Conservation (phyloP, 2,113 vertebrate genomes). For the Crotalus tigris region DNA sequence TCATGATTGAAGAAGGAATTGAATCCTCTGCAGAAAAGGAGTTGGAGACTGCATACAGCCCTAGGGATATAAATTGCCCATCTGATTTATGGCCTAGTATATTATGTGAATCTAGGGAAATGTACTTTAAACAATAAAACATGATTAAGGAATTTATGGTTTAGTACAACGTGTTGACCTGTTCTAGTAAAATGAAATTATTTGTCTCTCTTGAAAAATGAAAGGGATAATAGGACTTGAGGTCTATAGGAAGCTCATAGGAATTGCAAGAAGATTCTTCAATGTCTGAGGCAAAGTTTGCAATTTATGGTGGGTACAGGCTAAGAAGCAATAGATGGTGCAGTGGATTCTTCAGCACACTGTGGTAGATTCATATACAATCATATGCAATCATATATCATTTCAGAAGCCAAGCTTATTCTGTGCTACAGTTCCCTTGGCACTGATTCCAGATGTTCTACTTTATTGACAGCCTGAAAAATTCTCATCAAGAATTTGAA, state of each 20-base stretch:
- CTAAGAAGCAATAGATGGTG: not conserved
- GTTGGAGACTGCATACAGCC: not conserved
- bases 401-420: not conserved
- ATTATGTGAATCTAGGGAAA: not conserved
- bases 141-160: not conserved
- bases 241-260: not conserved
- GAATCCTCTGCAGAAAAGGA: not conserved
- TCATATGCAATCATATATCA: not conserved
- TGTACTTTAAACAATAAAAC: not conserved
- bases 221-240: not conserved
- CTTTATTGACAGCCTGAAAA: not conserved
- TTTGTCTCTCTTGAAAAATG: not conserved
- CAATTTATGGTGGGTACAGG: not conserved
- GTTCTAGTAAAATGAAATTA: not conserved
- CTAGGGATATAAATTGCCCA: not conserved
- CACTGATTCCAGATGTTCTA: not conserved
- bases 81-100: not conserved
- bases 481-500: conserved; percentile 8
- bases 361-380: not conserved
- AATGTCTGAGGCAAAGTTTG: not conserved
- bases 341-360: not conserved
- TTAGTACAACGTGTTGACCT: not conserved
- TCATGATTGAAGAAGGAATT: not conserved
- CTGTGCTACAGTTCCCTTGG: rapidly evolving
- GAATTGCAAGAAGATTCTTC: not conserved